These are phyloP conservation scores for Balaeniceps rex DNA, from an alignment of 2,113 vertebrate species.

Conservation along the genomic window DNA sequence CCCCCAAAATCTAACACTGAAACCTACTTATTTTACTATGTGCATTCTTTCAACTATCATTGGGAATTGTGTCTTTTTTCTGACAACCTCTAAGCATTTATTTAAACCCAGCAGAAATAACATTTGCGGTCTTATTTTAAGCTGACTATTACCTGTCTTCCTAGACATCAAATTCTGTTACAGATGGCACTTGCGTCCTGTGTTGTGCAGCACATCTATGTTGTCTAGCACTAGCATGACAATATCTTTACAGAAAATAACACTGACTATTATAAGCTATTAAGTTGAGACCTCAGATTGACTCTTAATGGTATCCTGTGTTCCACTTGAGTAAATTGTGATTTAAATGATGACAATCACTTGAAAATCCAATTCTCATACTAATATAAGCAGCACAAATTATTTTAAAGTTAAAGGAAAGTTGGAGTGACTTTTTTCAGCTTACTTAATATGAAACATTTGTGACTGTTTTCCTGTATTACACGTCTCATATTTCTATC, in stretches of 20 bases:
- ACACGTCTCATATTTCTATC: not conserved
- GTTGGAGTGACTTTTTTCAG: not conserved
- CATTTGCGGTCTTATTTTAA: not conserved
- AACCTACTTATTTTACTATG: not conserved
- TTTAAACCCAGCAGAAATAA: not conserved
- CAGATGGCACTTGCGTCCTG: not conserved
- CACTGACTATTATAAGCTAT: not conserved
- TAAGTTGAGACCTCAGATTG: slow-evolving; percentile 18
- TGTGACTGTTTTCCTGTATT: not conserved
- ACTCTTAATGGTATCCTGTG: not conserved
- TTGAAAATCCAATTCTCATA: not conserved
- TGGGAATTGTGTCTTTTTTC: not conserved
- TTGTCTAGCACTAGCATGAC: not conserved
- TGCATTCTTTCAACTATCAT: not conserved
- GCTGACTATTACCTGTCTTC: not conserved
- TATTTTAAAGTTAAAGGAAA: not conserved
- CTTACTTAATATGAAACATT: not conserved
- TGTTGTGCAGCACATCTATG: not conserved
- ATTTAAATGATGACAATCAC: not conserved
- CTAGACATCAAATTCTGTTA: not conserved
- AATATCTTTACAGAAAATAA: not conserved
- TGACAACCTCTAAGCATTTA: not conserved
- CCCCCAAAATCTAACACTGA: not conserved
- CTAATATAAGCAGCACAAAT: not conserved
- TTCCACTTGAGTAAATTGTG: not conserved